Conservation (phyloP, 2,888 invertebrate genomes). For the Lasioglossum lativentre region DNA sequence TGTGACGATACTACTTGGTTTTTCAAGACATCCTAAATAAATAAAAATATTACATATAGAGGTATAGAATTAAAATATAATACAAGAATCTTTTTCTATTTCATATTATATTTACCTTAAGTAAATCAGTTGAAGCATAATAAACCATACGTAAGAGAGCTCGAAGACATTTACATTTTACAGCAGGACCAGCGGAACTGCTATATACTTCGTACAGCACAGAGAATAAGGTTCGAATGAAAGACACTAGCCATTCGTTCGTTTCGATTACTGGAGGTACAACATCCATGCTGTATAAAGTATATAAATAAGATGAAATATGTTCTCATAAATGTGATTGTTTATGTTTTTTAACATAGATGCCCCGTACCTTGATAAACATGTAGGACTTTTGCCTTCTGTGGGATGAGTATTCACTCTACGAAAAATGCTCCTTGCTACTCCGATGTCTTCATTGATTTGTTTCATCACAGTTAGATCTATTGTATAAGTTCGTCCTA, state of each 20-base stretch:
- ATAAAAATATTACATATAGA: constrained; percentile 9
- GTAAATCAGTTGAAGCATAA: constrained; percentile 94
- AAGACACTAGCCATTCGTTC: constrained; percentile 84
- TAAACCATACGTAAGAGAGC: constrained; percentile 98
- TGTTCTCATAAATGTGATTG: constrained; percentile 4
- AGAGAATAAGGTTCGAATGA: constrained; percentile 93
- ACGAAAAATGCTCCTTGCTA: constrained; percentile 95
- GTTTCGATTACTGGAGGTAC: constrained; percentile 83
- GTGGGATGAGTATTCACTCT: constrained; percentile 88
- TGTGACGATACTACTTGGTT: constrained; percentile 96
- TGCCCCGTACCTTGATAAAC: constrained; percentile 79
- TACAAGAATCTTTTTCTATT: neutral
- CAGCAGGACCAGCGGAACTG: constrained; percentile 98
- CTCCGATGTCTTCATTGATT: constrained; percentile 99
- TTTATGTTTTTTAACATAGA: neutral
- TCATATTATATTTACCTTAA: constrained; percentile 86
- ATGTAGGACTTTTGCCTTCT: constrained; percentile 82
- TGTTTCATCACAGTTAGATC: constrained; percentile 99
- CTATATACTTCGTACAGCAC: constrained; percentile 99
- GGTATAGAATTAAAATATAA: constrained; percentile 17
- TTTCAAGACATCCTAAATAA: constrained; percentile 86
- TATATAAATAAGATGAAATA: constrained; percentile 17
- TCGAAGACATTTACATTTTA: constrained; percentile 98
- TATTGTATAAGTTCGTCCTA: constrained; percentile 97
- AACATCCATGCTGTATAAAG: constrained; percentile 80